Evolutionary conservation across 35 echinoderm and acorn worm genomes (phyloP), one percentile per base, ranked within the genome.

Genomic region (Ptychodera flava): DNA sequence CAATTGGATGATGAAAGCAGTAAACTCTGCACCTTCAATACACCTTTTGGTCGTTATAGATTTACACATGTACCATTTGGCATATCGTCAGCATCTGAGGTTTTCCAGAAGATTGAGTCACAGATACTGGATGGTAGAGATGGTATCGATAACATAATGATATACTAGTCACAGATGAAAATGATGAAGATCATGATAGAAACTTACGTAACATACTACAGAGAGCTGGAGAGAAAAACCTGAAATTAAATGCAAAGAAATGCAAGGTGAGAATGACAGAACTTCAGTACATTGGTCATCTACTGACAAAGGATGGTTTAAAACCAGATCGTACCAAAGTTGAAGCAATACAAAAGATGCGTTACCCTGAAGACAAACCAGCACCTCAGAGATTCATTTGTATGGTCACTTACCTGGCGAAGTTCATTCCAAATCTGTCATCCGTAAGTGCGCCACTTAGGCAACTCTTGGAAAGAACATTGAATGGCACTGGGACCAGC

Each of bases 61-160:
- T 93, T 81, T 38, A 90, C 33, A 16, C 78, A 88, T 12, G 35
- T 89, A 30, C 92, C 92, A 37, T 93, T 93, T 88, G 92, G 92
- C 0, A 31, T 93, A 0, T 64, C 31, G 31, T 79, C 87, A 1
- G 77, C 83, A 33, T 88, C 89, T 35, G 88, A 93, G 33, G 36
- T 93, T 1, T 87, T 93, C 76, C 92, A 93, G 37, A 35, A 86
- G 15, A 80, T 33, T 52, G 90, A 90, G 92, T 83, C 89, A 37
- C 87, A 81, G 38, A 89, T 93, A 16, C 87, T 88, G 10, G 86
- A 89, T 37, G 53, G 83, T 15, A 89, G 87, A 35, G 78, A 78
- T 35, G 90, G 92, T 12, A 86, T 45, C 22, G 78, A 87, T 14
- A 80, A 81, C 35, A 92, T 92, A 38, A 92, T 83, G 90, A 88